Base-by-base conservation (phyloP, 30 jellyfish, hydroid and myxozoan genomes). In the Cassiopea andromeda region DNA sequence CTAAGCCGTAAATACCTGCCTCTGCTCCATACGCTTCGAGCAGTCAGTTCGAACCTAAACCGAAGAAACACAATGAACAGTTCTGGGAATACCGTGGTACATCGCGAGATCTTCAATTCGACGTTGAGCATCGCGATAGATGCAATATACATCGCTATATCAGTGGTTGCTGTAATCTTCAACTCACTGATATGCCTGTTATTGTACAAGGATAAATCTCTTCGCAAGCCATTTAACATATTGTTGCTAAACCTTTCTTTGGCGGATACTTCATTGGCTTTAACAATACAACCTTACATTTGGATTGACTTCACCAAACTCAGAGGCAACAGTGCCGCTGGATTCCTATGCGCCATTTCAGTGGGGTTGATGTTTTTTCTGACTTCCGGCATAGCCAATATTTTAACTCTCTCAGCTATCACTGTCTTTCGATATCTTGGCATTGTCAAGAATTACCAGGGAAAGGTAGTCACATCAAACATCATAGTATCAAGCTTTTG, bases 361-460 rank as follows among this genome's bases (percentile, higher is more conserved):
- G 79, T 70, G 4, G 79, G 79, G 18, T 54, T 70, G n/a, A 12
- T 70, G n/a, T 70, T 70, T 43, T 70, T 70, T 19, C n/a, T 70
- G 79, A 70, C n/a, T 38, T 70, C 47, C 38, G 54, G 57, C 50
- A 6, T 70, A 14, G 27, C 57, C 54, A 70, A 70, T 43, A 18
- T 43, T 4, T 15, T 70, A 1, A 70, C 79, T 15, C 50, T 70
- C 47, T 12, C 57, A 0, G 79, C 79, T 70, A 27, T 70, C 2
- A 70, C 79, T 3, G 79, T 70, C 54, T 1, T 70, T 8, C 79
- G 79, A 2, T 70, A 70, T 43, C 50, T 70, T 12, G 54, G 57
- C 27, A 43, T 70, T 70, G 79, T 70, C 4, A 17, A 16, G 54
- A 43, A 43, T 15, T 70, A 70, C 79, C 54, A 19, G 27, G 79